These are phyloP conservation scores for Enteromius fasciolatus DNA, from an alignment of 2,797 vertebrate genomes.

Conservation along the genomic window DNA sequence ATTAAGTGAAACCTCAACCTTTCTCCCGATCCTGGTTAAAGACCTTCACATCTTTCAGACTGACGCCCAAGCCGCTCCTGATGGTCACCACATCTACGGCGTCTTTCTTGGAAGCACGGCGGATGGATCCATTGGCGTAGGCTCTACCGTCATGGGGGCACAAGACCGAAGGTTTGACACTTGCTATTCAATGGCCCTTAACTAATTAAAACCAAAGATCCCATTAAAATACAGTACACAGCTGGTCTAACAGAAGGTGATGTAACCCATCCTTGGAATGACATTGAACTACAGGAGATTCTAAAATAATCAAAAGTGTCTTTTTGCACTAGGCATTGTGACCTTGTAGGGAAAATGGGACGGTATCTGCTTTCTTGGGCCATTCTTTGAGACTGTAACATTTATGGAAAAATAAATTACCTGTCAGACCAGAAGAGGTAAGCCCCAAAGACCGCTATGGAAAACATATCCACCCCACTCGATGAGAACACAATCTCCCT, in stretches of 20 bases:
- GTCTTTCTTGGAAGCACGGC: constrained; percentile 84
- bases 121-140: constrained; percentile 87
- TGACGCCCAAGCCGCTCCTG: constrained; percentile 83
- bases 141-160: constrained; percentile 73
- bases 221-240: constrained; percentile 70
- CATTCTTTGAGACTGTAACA: constrained; percentile 72
- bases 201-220: constrained; percentile 73
- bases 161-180: constrained; percentile 65
- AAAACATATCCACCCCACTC: constrained; percentile 87
- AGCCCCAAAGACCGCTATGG: constrained; percentile 85
- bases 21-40: constrained; percentile 87
- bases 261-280: constrained; percentile 60
- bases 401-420: constrained; percentile 87
- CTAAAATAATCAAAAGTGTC: constrained; percentile 48
- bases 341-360: constrained; percentile 71
- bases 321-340: constrained; percentile 59
- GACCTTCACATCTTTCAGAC: constrained; percentile 87
- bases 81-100: constrained; percentile 80
- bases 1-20: constrained; percentile 79
- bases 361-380: constrained; percentile 65
- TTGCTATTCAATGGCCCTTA: constrained; percentile 70
- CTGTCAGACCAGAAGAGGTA: constrained; percentile 95
- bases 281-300: constrained; percentile 62
- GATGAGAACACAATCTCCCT: constrained; percentile 86
- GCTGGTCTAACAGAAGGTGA: constrained; percentile 63